Evolutionary conservation across 2,113 vertebrate genomes (phyloP), one percentile per base, ranked within the genome.

Genomic region (Pseudopodoces humilis): DNA sequence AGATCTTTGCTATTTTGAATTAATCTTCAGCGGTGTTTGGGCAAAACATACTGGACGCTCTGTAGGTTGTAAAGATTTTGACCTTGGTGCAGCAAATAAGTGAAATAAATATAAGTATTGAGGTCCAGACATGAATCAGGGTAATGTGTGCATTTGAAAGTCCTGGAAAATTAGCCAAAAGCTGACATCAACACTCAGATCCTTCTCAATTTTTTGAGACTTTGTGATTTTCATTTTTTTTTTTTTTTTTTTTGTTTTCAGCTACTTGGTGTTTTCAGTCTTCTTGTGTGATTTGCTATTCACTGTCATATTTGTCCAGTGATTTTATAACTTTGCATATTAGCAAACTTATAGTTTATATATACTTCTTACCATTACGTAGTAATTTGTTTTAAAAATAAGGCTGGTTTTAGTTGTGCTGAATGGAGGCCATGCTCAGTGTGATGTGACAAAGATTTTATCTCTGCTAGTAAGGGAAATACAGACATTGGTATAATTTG

Each of bases 401-500:
- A 53, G 25, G 2, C 20, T 83, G 27, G 0, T 83, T 82, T 80
- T 30, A n/a, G 37, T 44, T 30, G 3, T 70, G 20, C 65, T 69
- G 65, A 69, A 30, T 55, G 43, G 49, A 7, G 10, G 15, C 53
- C 11, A 0, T 30, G 41, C 55, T 88, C 33, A 53, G 4, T 23
- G 5, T 76, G 28, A 41, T 37, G 19, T 65, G 44, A 21, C 69
- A 65, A 60, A 92, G 67, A 69, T 35, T 79, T 77, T 64, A n/a
- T 58, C 59, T 60, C 21, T 46, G 39, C 58, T 90, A 24, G 56
- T 90, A 92, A 74, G 77, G 59, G 80, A 93, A 94, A 86, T 92
- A 63, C 33, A 71, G 77, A 87, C 69, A 83, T 56, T 69, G 59
- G 72, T 92, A 70, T 91, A 96, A 96, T 97, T 95, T 92, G 53